Conservation (phyloP, 92 coral and sea anemone species). For the Porites lobata region DNA sequence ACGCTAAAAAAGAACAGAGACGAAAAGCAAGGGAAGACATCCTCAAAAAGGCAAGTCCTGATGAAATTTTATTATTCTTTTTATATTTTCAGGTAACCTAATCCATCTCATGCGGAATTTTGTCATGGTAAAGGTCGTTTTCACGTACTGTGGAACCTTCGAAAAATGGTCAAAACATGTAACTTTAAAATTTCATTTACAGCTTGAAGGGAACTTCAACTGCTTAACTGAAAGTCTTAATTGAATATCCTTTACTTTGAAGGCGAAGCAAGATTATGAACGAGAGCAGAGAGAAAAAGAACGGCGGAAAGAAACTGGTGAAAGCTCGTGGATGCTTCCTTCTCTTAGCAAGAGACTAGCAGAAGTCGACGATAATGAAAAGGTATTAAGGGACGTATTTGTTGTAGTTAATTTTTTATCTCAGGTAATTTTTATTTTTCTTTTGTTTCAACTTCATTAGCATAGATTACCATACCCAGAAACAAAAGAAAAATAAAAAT, state of each 20-base stretch:
- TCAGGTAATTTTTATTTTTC: no score
- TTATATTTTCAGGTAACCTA: neutral
- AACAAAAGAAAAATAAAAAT: no score
- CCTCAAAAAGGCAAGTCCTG: slow-evolving; percentile 69
- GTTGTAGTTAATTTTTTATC: no score
- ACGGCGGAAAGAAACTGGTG: slow-evolving; percentile 83
- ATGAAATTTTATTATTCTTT: neutral
- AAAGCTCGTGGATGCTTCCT: slow-evolving; percentile 97
- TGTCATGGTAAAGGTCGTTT: no score
- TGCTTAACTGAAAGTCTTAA: neutral
- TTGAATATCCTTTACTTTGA: neutral
- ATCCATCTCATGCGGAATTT: neutral
- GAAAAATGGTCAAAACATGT: neutral
- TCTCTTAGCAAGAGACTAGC: slow-evolving; percentile 78
- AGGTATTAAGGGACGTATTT: slow-evolving; percentile 12
- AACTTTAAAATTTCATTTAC: no score
- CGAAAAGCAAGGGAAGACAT: slow-evolving; percentile 83
- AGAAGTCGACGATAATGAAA: slow-evolving; percentile 53
- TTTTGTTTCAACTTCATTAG: no score
- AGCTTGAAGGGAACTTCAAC: no score
- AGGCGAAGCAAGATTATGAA: slow-evolving; percentile 95
- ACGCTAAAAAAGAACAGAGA: slow-evolving; percentile 84
- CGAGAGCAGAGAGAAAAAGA: slow-evolving; percentile 80
- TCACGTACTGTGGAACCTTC: no score
- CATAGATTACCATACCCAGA: no score